Evolutionary conservation across 2,113 vertebrate genomes (phyloP), one percentile per base, ranked within the genome.

Genomic region (Ageneiosus marmoratus): DNA sequence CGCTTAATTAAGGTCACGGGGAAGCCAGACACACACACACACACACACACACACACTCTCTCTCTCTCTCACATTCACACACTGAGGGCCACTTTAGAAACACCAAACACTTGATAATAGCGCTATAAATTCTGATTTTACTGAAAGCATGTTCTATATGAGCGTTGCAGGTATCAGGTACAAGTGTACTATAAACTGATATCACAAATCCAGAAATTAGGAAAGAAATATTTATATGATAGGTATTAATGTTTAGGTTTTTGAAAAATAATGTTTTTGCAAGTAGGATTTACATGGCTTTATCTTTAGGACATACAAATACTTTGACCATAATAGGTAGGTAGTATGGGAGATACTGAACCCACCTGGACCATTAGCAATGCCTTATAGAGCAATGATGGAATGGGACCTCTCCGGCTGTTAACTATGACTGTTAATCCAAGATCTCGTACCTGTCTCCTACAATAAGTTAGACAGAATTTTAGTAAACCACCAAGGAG

Each of bases 341-440:
- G 2, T 11, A 29, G 8, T 9, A 32, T 60, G 8, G n/a, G 32
- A 60, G 18, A 18, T 50, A 50, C 20, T 12, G 0, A 62, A 79
- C 88, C 74, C 89, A 98, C 98, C 96, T 98, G 96, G 13, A 92
- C 87, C 1, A 95, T 94, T 74, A 94, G 90, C 79, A 98, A 92
- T 24, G 97, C 96, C 0, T 93, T 93, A 87, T 94, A 93, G 1
- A 99, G 91, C 18, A 84, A 82, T 0, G 92, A 89, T 1, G 92
- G 78, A 0, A 93, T 95, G 0, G 92, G 82, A 50, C 92, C 92
- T 80, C 93, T 96, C 89, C 96, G 92, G 90, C 95, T 95, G 87
- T 98, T 96, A 60, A 97, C 92, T 81, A 98, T 86, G 0, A 98
- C 37, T 0, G 92, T 94, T 86, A 98, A 88, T 85, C 96, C 96